Conservation (phyloP, 2,888 invertebrate species). For the Agrypnus murinus region DNA sequence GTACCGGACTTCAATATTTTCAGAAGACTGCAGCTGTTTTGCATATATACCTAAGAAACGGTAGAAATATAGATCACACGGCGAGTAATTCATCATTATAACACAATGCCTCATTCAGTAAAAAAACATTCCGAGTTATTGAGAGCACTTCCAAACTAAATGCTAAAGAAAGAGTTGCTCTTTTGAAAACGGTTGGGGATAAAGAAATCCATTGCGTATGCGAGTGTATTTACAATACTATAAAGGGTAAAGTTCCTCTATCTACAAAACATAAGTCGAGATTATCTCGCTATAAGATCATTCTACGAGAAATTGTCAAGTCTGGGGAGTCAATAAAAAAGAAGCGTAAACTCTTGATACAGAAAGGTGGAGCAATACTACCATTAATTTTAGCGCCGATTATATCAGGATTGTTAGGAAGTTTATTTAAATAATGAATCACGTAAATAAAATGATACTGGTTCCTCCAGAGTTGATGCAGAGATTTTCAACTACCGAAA, state of each 20-base stretch:
- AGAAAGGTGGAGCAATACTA: constrained; percentile 8
- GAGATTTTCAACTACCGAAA: neutral
- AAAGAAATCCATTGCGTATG: constrained; percentile 10
- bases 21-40: constrained; percentile 9
- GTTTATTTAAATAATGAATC: constrained; percentile 20
- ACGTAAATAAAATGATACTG: constrained; percentile 14
- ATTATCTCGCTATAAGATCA: neutral
- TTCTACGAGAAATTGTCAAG: constrained; percentile 1
- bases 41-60: neutral
- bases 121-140: neutral
- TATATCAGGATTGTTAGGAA: neutral
- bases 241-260: neutral
- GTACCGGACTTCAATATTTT: constrained; percentile 4
- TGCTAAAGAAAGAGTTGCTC: constrained; percentile 1
- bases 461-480: constrained; percentile 7
- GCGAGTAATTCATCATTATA: too few species aligned
- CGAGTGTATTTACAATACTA: constrained; percentile 4
- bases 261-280: neutral
- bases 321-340: neutral
- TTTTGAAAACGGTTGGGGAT: neutral
- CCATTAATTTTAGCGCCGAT: constrained; percentile 4
- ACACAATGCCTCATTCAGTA: neutral
- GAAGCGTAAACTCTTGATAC: constrained; percentile 1
- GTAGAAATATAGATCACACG: too few species aligned
- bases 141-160: neutral